Base-by-base conservation (phyloP, 2,888 invertebrate species). In the Netelia inedita region DNA sequence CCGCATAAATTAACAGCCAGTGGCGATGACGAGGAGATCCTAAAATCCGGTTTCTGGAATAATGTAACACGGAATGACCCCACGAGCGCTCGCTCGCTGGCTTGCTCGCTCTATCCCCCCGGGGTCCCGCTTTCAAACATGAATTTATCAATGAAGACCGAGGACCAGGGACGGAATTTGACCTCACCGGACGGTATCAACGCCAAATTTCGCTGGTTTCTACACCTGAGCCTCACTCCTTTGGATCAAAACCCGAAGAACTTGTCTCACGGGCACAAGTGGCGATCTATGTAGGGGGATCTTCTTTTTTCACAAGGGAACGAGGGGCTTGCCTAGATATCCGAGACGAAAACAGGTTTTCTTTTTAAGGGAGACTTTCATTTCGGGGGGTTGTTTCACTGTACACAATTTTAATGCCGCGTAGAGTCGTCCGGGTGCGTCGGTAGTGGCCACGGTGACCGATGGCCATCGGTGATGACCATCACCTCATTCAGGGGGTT, bases 1-100 rank as follows among this genome's bases (percentile, higher is more conserved):
- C 85, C 88, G 89, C 89, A 90, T 90, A 89, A 87, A 90, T 89
- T 90, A 90, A 72, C 82, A 46, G 83, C 55, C 65, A 43, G 23
- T 66, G 65, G 61, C 50, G 46, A 76, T 76, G 76, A 46, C 50
- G 79, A 28, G 19, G 57, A 61, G 69, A 79, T 73, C 72, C 65
- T 43, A 53, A 79, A 82, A 86, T 86, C 86, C 86, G 86, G 86
- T 86, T 86, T 86, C 59, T 78, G 59, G 35, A 72, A 76, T 82
- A 82, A 72, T 41, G 68, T 63, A 55, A 65, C 65, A 23, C 59
- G 71, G 46, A 9, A 78, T 73, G 71, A 82, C 72, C 75, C 81
- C 19, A 23, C 41, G 28, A 46, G 46, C 3, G 46, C 14, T 46
- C 28, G 28, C 28, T 28, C 28, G 28, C 28, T 35, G 6, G 35